Evolutionary conservation across 2,888 invertebrate species (phyloP), one percentile per base, ranked within the genome.

Genomic region (Piscicola geometra): DNA sequence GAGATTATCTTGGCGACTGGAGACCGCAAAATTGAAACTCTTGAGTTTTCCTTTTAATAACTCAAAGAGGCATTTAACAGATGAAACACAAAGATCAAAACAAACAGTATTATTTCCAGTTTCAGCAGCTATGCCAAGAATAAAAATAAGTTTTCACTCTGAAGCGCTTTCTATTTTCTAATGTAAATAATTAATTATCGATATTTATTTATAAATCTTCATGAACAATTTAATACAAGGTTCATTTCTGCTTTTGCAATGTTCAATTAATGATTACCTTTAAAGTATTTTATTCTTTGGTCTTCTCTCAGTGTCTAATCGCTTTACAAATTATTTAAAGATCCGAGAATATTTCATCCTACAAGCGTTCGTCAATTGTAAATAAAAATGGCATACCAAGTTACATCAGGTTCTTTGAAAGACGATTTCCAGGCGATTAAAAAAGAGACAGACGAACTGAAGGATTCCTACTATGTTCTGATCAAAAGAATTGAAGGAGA

Each of bases 81-180:
- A 18, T 3, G 25, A 21, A 56, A 56, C 60, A 56, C n/a, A 56
- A 56, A 56, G 9, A 56, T 56, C n/a, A 5, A 30, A 67, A 67
- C 67, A 67, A 67, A 67, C 32, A 35, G n/a, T 33, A 67, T 15
- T 35, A 28, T 33, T 56, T 28, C 41, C 33, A 36, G 60, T 73
- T 64, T 73, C 73, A 73, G 73, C 73, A 73, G 73, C 73, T 73
- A 60, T 73, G 73, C 64, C 73, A 64, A 73, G 73, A 73, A 73
- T 73, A 73, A 33, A 56, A 73, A 73, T 56, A 50, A 52, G 52
- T 56, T 73, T 60, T 56, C 33, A 64, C 50, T 56, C n/a, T 35
- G 28, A 73, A 60, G 73, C 73, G 73, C 73, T 56, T 56, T 15
- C 9, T 41, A 41, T 41, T 9, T 41, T 41, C 41, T 41, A 5